Base-by-base conservation (phyloP, 2,113 vertebrate genomes). In the Holacanthus passer region DNA sequence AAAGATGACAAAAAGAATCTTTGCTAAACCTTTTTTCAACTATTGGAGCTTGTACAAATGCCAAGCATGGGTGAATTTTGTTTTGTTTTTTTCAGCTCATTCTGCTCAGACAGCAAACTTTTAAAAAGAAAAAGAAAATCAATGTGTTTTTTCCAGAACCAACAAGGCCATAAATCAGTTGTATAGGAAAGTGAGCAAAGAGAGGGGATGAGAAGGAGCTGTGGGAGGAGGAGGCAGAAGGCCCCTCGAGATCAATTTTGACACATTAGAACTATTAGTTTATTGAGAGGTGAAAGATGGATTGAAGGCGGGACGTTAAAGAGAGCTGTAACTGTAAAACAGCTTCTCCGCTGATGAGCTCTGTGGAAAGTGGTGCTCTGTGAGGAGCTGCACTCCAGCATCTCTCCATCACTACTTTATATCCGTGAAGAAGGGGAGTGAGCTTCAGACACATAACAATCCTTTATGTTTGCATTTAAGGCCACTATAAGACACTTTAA, bases 241-340 rank as follows among this genome's bases (percentile, higher is more conserved):
- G 79, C 77, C 81, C 90, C 94, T 92, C 89, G 94, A 97, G 97
- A 99, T 99, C 97, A 96, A 97, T 99, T 95, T 96, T 96, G 96
- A 97, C 97, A 98, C 96, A 98, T 98, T 97, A 98, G 95, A 95
- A 93, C 96, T 95, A 96, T 98, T 97, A 96, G 95, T 93, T 96
- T 96, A 96, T 96, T 95, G 95, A 97, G 95, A 96, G 94, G 83
- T 69, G 86, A 82, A 84, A 94, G 96, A 97, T 89, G 81, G 95
- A 96, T 96, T 90, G 88, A 86, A 60, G 66, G 85, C 11, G 64
- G 78, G 86, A 85, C 68, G 68, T 74, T 86, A 77, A 88, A 87
- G 65, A 73, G 77, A 83, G 73, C 83, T 78, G 81, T 87, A 82
- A 76, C 60, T 74, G 83, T 87, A 84, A 90, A 89, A 82, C 58